Evolutionary conservation across 2,797 vertebrate genomes (phyloP).

Genomic region (Mormyrus hasselquistii): DNA sequence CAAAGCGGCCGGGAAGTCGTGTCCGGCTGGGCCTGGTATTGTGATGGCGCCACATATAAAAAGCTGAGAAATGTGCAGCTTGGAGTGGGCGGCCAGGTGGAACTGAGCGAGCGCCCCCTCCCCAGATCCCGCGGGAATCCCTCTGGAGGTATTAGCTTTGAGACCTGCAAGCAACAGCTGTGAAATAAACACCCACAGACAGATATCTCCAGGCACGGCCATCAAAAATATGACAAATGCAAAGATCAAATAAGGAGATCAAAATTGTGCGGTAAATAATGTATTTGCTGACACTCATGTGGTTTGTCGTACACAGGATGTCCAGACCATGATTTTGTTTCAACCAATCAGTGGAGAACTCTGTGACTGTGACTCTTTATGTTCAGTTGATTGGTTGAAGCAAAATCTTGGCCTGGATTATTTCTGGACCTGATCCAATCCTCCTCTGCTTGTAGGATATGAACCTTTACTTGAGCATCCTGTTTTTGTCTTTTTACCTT

Average conservation of each 20-base stretch:
- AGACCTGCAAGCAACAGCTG: neutral
- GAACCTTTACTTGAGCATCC: neutral
- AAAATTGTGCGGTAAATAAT: neutral
- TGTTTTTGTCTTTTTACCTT: neutral
- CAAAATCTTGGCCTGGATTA: neutral
- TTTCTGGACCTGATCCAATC: neutral
- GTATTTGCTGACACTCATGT: neutral
- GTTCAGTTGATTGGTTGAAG: neutral
- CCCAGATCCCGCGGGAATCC: neutral
- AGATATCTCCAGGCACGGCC: neutral
- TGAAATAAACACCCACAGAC: conserved; percentile 16
- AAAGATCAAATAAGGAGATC: neutral
- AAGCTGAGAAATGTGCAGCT: neutral
- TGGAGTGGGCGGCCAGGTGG: neutral
- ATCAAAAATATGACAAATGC: neutral
- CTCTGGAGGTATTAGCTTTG: neutral
- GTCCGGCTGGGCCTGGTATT: neutral
- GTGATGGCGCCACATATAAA: neutral
- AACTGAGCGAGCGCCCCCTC: neutral
- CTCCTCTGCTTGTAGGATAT: neutral
- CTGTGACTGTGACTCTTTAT: neutral
- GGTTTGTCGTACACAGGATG: neutral
- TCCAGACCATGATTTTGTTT: neutral
- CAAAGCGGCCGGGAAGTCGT: neutral
- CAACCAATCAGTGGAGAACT: neutral